phyloP scores from a whole-genome alignment of 1,140 invertebrate species.

The Zaprionus ornatus region DNA sequence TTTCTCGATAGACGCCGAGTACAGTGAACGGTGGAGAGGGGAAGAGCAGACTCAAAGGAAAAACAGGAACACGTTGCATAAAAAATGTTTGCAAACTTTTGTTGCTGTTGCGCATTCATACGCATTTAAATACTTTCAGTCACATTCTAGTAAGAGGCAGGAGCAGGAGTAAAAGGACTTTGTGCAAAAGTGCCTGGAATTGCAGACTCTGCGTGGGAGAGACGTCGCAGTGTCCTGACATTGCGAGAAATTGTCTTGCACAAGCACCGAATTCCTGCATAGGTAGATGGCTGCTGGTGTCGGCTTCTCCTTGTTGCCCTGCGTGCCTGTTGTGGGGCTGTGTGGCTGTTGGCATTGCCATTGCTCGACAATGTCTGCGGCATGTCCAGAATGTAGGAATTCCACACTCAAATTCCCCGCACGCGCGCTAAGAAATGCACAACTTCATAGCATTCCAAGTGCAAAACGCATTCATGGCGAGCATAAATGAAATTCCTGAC shows the following conservation, averaged over 20 bases:
- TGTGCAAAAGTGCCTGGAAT: constrained; percentile 60
- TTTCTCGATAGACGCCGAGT: constrained; percentile 39
- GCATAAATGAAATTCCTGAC: constrained; percentile 76
- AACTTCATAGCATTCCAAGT: constrained; percentile 77
- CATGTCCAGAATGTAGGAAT: constrained; percentile 78
- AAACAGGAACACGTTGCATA: constrained; percentile 27
- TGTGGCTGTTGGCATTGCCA: constrained; percentile 1
- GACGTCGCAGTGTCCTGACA: constrained; percentile 28
- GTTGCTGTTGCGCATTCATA: constrained; percentile 72
- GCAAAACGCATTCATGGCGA: constrained; percentile 73
- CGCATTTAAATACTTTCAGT: constrained; percentile 78
- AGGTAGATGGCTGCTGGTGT: constrained; percentile 17
- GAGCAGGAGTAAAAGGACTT: not conserved
- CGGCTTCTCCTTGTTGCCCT: constrained; percentile 3
- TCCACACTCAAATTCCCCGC: constrained; percentile 76
- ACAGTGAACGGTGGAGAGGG: not conserved
- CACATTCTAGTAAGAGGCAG: constrained; percentile 44
- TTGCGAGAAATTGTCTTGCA: constrained; percentile 62
- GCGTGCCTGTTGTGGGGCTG: not conserved
- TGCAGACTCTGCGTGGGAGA: constrained; percentile 42
- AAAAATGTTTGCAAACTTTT: constrained; percentile 74
- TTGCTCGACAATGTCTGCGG: constrained; percentile 67
- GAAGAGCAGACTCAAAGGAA: constrained; percentile 7
- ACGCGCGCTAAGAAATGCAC: constrained; percentile 79
- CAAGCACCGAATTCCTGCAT: constrained; percentile 42